These are phyloP conservation scores for Oreortyx pictus DNA, from an alignment of 2,797 vertebrate genomes.

Conservation along the genomic window DNA sequence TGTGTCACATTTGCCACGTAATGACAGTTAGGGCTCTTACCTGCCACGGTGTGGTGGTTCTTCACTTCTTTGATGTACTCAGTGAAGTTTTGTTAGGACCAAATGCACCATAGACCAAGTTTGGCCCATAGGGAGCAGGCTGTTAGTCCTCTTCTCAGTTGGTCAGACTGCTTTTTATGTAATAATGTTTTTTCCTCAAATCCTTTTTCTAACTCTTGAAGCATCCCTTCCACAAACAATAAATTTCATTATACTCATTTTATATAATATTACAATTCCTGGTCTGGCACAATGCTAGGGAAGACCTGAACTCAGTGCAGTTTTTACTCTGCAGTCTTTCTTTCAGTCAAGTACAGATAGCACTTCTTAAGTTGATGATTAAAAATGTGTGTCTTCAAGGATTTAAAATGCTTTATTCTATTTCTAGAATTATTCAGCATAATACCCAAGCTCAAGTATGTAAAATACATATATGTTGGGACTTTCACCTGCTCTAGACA, in stretches of 20 bases:
- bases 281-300: neutral
- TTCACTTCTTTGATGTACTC: neutral
- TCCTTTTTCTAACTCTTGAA: neutral
- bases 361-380: neutral
- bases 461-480: rapidly evolving
- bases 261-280: neutral
- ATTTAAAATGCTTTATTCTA: neutral
- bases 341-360: neutral
- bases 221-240: neutral
- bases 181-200: neutral
- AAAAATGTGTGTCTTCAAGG: neutral
- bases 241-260: neutral
- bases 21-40: neutral
- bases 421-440: neutral
- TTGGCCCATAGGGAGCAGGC: neutral
- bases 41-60: neutral
- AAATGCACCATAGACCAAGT: neutral
- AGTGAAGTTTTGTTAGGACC: neutral
- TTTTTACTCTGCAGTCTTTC: neutral
- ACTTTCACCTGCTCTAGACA: neutral
- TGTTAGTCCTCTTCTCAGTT: neutral
- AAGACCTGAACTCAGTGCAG: neutral
- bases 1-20: neutral
- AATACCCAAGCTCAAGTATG: neutral
- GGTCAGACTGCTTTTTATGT: neutral